Conservation (phyloP, 2,888 invertebrate genomes). For the Cetonia aurata region DNA sequence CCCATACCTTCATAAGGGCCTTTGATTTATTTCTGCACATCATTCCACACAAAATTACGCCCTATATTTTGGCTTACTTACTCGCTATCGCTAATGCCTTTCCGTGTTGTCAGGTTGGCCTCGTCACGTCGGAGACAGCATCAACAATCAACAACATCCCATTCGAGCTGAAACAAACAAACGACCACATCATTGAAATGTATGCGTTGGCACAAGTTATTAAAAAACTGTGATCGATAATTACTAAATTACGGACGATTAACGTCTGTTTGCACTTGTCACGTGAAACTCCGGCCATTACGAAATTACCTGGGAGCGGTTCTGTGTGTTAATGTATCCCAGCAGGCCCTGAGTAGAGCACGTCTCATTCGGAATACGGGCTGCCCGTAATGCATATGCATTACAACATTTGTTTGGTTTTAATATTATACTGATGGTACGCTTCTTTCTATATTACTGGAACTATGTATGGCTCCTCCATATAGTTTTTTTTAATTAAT, state of each 20-base stretch:
- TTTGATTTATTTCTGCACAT: no score
- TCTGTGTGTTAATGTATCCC: constrained; percentile 52
- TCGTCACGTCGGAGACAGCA: background rate
- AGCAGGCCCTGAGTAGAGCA: constrained; percentile 48
- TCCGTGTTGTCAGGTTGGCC: background rate
- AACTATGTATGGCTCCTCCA: constrained; percentile 5
- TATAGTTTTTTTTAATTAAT: constrained; percentile 6
- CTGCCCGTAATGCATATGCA: constrained; percentile 45
- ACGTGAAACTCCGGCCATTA: constrained; percentile 65
- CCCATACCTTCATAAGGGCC: no score
- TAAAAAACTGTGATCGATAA: constrained; percentile 63
- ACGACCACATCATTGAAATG: constrained; percentile 26
- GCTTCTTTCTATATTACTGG: constrained; percentile 1
- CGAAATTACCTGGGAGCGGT: constrained; percentile 65
- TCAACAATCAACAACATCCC: background rate
- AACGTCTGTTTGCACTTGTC: constrained; percentile 65
- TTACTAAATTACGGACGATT: constrained; percentile 65
- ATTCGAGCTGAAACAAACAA: constrained; percentile 5
- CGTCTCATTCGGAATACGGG: constrained; percentile 42
- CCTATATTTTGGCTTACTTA: no score
- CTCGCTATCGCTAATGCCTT: no score
- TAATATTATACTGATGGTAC: constrained; percentile 39
- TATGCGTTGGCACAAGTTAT: constrained; percentile 55
- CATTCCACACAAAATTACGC: no score
- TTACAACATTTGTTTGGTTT: constrained; percentile 45